Base-by-base conservation (phyloP, 2,888 invertebrate genomes). In the Eristalis arbustorum region DNA sequence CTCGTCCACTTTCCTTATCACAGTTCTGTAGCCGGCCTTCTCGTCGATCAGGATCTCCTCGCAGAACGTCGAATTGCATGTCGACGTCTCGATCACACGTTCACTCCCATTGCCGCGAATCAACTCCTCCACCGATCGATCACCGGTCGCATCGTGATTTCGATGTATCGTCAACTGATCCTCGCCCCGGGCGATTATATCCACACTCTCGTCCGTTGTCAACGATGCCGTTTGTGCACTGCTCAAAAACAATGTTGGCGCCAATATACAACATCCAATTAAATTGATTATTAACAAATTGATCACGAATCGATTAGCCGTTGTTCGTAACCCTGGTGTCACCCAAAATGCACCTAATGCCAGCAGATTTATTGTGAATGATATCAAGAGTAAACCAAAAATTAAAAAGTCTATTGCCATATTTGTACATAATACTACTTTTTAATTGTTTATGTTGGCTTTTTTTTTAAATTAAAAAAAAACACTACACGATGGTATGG, bases 371-470 rank as follows among this genome's bases (percentile, higher is more conserved):
- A 92, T 92, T 89, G 91, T 89, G 88, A 92, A 92, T 88, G 93
- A 93, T 89, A 92, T 90, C 89, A 93, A 90, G 89, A 93, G 90
- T 90, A 93, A 90, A 89, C 90, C 91, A 90, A 92, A 90, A 90
- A 93, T 93, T 84, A 93, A 90, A 88, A 92, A 92, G 90, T 93
- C 93, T 91, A 92, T 92, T 89, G 93, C 92, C 93, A 93, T 93
- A 88, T 87, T 90, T 90, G 88, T 80, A 88, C 89, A 89, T 89
- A 89, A 88, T 89, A 88, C 88, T 88, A 88, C 88, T 88, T 88
- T 83, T 80, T 87, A 80, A 88, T 77, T 49, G 18, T 18, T 18
- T 49, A 18, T 59, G 31, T 31, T n/a, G n/a, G n/a, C n/a, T n/a
- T 31, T 1, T 31, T 1, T 31, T 31, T 31, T 31, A 5, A 5